Base-by-base conservation (phyloP, 2,113 vertebrate genomes). In the Climacteris rufus region DNA sequence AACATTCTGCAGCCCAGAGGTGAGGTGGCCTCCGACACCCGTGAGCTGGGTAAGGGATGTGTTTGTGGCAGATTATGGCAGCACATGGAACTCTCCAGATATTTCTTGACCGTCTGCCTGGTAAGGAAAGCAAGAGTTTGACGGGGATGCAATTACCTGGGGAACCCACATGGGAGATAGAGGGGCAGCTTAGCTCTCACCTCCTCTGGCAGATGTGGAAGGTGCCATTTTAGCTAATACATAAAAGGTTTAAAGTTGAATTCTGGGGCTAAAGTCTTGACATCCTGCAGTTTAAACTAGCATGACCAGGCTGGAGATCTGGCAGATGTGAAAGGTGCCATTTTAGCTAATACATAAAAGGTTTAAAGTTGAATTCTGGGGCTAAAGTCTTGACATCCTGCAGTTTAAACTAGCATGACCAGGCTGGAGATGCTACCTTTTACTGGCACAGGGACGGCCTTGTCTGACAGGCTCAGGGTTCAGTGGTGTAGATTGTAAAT, bases 1-100 rank as follows among this genome's bases (percentile, higher is more conserved):
- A 5, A 5, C 6, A 15, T 10, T 45, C 3, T 2, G 0, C 59
- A 65, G 53, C n/a, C 81, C 31, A 9, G 70, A n/a, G 66, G 35
- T 54, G 68, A 25, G 7, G 1, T 0, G 31, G 30, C 30, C 63
- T 54, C 39, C 2, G 4, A 24, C 44, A 59, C 11, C 52, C 10
- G 42, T 11, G 56, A 50, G 37, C 39, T 1, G 1, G 27, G 12
- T 7, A 4, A 16, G 11, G 0, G 4, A 11, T 25, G 28, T 11
- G 66, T 5, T 65, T 33, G 9, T 39, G 74, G 40, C 63, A 72
- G 14, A 8, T 35, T 11, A 15, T 10, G 72, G 77, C 82, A 74
- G 74, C 40, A 30, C 42, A 24, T 15, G 27, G 30, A 47, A 63
- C 37, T 84, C 42, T 63, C n/a, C 47, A 37, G n/a, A 1, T 69